phyloP scores from a whole-genome alignment of 2,888 invertebrate species.

The Aromia moschata region DNA sequence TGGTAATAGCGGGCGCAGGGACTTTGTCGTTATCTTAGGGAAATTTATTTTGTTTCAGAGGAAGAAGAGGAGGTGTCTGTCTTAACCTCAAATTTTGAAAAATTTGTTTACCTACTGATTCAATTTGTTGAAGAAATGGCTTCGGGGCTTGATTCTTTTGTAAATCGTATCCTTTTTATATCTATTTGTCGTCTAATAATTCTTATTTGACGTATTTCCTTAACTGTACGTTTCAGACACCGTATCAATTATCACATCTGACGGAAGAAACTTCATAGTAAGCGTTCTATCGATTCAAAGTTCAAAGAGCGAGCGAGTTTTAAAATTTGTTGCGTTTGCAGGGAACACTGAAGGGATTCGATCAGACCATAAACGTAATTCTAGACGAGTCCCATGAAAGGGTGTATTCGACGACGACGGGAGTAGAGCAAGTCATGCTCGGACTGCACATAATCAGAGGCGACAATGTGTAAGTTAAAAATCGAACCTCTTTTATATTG shows the following conservation, averaged over 20 bases:
- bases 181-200: conserved; percentile 29
- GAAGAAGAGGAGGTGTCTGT: no score
- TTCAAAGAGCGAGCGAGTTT: no score
- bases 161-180: conserved; percentile 78
- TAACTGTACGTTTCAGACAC: conserved; percentile 68
- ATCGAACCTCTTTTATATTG: background rate
- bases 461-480: conserved; percentile 86
- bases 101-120: background rate
- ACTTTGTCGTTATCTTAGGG: no score
- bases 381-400: conserved; percentile 98
- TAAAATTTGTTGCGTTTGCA: conserved; percentile 58
- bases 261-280: conserved; percentile 94
- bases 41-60: background rate
- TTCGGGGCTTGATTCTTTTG: conserved; percentile 85
- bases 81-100: background rate
- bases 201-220: conserved; percentile 25
- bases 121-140: conserved; percentile 68
- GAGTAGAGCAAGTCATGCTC: conserved; percentile 94
- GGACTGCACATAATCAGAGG: conserved; percentile 98
- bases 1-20: no score
- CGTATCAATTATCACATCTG: conserved; percentile 94
- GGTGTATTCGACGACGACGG: conserved; percentile 92
- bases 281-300: no score
- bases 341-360: conserved; percentile 98
- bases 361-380: conserved; percentile 99